These are phyloP conservation scores for Danio choprae DNA, from an alignment of 2,797 vertebrate genomes.

Conservation along the genomic window DNA sequence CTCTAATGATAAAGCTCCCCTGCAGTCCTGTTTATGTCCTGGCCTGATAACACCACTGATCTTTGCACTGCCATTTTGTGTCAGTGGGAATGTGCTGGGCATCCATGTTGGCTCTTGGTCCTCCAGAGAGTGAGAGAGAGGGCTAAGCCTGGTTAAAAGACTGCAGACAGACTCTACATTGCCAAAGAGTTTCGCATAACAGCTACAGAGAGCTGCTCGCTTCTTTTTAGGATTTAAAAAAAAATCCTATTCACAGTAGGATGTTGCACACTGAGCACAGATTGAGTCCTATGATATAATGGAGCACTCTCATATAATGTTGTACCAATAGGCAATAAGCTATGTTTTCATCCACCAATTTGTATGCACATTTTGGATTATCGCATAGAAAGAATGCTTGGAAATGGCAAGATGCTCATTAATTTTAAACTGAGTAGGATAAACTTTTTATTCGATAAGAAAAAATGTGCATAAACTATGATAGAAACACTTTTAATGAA, in stretches of 20 bases:
- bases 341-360: too few species aligned
- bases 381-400: too few species aligned
- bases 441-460: too few species aligned
- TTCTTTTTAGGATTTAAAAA: neutral
- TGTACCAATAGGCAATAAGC: too few species aligned
- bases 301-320: too few species aligned
- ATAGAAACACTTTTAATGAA: too few species aligned
- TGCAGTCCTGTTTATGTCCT: slow-evolving; percentile 56
- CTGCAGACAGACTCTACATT: slow-evolving; percentile 43
- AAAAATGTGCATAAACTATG: too few species aligned
- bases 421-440: too few species aligned
- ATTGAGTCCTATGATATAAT: too few species aligned
- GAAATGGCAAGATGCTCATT: too few species aligned
- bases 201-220: slow-evolving; percentile 27
- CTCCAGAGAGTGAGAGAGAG: slow-evolving; percentile 49
- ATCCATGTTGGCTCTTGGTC: slow-evolving; percentile 62
- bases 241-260: neutral
- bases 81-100: slow-evolving; percentile 59
- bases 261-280: too few species aligned
- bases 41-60: slow-evolving; percentile 62
- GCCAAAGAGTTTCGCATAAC: slow-evolving; percentile 40
- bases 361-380: too few species aligned
- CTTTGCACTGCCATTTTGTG: slow-evolving; percentile 66
- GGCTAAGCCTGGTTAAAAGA: slow-evolving; percentile 58
- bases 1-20: slow-evolving; percentile 36